These are phyloP conservation scores for Drosophila guanche DNA, from an alignment of 1,140 invertebrate species.

Conservation along the genomic window DNA sequence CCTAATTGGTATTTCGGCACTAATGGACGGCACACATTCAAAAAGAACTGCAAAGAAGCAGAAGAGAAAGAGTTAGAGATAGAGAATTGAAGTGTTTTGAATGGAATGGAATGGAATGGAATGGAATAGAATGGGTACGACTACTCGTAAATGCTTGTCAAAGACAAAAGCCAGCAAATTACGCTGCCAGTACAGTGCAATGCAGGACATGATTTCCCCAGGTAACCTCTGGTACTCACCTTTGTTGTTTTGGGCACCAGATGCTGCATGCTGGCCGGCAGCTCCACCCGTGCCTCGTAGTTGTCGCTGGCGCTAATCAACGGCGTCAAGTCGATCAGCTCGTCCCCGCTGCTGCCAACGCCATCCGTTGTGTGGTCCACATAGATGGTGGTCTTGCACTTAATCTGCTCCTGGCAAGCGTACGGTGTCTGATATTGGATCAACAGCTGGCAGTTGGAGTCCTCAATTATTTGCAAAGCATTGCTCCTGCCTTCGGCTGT, in stretches of 20 bases:
- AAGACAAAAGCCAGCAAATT: constrained; percentile 57
- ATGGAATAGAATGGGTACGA: neutral
- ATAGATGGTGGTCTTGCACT: constrained; percentile 56
- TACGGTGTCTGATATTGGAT: constrained; percentile 84
- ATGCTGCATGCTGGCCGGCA: constrained; percentile 48
- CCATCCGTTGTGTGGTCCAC: constrained; percentile 60
- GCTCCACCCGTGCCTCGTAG: constrained; percentile 83
- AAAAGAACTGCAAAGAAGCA: constrained; percentile 67
- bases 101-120: constrained; percentile 2
- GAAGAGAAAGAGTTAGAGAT: neutral
- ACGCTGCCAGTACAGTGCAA: constrained; percentile 10
- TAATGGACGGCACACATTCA: constrained; percentile 85
- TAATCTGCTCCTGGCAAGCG: constrained; percentile 84
- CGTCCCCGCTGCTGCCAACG: constrained; percentile 48
- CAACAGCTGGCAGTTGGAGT: constrained; percentile 83
- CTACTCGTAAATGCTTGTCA: constrained; percentile 1
- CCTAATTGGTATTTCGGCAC: constrained; percentile 83
- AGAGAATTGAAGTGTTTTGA: constrained; percentile 5
- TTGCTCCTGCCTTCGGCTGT: constrained; percentile 14
- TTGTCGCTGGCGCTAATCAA: constrained; percentile 83
- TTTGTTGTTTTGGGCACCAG: constrained; percentile 74
- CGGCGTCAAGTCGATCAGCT: constrained; percentile 83
- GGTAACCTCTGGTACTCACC: constrained; percentile 45
- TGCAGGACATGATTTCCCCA: neutral
- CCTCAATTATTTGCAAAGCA: constrained; percentile 83